Base-by-base conservation (phyloP, 2,888 invertebrate genomes). In the Slavum lentiscoides region DNA sequence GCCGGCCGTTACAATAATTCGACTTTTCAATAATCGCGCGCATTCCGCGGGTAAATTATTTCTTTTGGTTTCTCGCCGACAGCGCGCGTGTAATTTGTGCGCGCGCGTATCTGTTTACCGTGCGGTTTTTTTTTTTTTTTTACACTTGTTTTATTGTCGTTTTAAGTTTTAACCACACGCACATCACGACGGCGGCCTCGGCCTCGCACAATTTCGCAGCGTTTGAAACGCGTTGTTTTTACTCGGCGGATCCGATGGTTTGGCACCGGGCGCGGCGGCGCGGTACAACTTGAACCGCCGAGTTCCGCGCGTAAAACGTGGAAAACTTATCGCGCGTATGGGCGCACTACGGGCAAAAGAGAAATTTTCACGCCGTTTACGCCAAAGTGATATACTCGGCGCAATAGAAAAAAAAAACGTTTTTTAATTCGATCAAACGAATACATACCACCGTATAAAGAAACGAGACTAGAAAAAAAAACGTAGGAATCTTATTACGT, bases 281-380 rank as follows among this genome's bases (percentile, higher is more conserved):
- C n/a, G 15, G 30, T 53, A n/a, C n/a, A n/a, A n/a, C n/a, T n/a
- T n/a, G n/a, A n/a, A n/a, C n/a, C n/a, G n/a, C n/a, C n/a, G n/a
- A n/a, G n/a, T n/a, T n/a, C n/a, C n/a, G n/a, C n/a, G n/a, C 58
- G 58, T 58, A 75, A 58, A 62, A 66, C 55, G 17, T 55, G 21
- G 58, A 58, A 15, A 75, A 55, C 15, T 21, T 64, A 64, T 49
- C 39, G 2, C n/a, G n/a, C 39, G 23, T 19, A 23, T 5, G 7
- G n/a, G 13, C 58, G 43, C 75, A 30, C 67, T 76, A 76, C 67
- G 75, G 75, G 75, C 30, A 67, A 76, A 76, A 76, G 59, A 68
- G 75, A 76, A 76, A 76, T 59, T 75, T 68, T 59, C 67, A 39
- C 19, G 43, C 55, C 19, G 59, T 59, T 43, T 30, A 30, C 30